These are phyloP conservation scores for Anthoptus insignis DNA, from an alignment of 2,888 invertebrate genomes.

Conservation along the genomic window DNA sequence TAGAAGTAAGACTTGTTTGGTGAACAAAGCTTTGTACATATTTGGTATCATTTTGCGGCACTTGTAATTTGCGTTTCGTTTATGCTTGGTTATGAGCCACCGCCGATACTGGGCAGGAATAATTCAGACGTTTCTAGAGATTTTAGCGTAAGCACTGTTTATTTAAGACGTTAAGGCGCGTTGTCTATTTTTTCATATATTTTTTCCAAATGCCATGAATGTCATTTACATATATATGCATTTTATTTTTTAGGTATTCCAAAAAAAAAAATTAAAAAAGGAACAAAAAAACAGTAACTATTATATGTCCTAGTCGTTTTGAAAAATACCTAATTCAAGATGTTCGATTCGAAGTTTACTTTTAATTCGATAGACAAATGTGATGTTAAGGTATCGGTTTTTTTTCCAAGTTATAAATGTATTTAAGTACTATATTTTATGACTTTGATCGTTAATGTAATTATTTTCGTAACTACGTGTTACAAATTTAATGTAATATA, in stretches of 20 bases:
- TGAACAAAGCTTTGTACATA: constrained; percentile 70
- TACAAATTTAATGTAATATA: constrained; percentile 5
- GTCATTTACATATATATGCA: too few species aligned
- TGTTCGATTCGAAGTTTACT: neutral
- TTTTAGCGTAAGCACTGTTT: constrained; percentile 10
- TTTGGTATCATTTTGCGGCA: constrained; percentile 69
- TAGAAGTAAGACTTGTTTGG: constrained; percentile 61
- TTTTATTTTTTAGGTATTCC: neutral
- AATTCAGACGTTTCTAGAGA: constrained; percentile 8
- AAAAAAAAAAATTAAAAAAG: neutral
- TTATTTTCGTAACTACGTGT: neutral
- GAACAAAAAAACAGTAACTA: constrained; percentile 4
- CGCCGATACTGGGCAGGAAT: constrained; percentile 28
- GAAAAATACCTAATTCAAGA: neutral
- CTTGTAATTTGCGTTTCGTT: constrained; percentile 67
- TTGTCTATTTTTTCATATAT: neutral
- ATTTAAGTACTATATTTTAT: neutral
- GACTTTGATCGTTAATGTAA: neutral
- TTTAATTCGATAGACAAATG: constrained; percentile 25
- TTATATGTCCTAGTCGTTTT: constrained; percentile 17
- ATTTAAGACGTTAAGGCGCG: too few species aligned
- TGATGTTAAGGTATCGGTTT: neutral
- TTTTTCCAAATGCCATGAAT: neutral
- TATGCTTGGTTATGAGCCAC: constrained; percentile 64
- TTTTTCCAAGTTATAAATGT: neutral